Percentiles rank a stretch among this genome's conserved stretches.
phyloP scores from a whole-genome alignment of 2,797 vertebrate species.

The Cossypha heuglini region DNA sequence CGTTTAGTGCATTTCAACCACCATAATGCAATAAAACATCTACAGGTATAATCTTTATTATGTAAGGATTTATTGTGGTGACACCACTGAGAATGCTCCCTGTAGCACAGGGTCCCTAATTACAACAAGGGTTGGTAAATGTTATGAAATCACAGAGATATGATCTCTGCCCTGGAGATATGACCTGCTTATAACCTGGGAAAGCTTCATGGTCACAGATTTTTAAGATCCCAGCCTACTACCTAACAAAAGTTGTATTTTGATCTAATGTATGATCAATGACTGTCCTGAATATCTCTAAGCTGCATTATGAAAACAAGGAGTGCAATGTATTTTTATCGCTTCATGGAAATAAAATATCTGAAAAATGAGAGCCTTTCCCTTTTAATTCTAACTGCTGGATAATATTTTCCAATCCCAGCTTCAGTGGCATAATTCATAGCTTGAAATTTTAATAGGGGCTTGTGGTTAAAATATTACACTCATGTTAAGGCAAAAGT shows the following conservation, averaged over 20 bases:
- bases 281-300: not conserved
- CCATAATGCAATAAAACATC: not conserved
- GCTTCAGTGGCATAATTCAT: slow-evolving; percentile 40
- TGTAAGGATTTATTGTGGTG: not conserved
- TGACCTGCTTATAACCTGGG: not conserved
- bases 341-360: slow-evolving; percentile 1
- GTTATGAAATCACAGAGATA: not conserved
- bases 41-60: not conserved
- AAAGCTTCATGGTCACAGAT: not conserved
- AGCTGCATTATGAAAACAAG: not conserved
- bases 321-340: not conserved
- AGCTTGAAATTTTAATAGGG: slow-evolving; percentile 44
- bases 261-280: not conserved
- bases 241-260: not conserved
- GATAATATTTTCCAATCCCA: slow-evolving; percentile 56
- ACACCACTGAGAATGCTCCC: not conserved
- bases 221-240: not conserved
- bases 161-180: not conserved
- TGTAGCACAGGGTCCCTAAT: not conserved
- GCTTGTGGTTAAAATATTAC: slow-evolving; percentile 28
- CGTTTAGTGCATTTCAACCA: not conserved
- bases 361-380: not conserved
- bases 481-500: not conserved
- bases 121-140: not conserved
- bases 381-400: not conserved